phyloP scores from a whole-genome alignment of 2,113 vertebrate genomes.

The Donacobius atricapilla region DNA sequence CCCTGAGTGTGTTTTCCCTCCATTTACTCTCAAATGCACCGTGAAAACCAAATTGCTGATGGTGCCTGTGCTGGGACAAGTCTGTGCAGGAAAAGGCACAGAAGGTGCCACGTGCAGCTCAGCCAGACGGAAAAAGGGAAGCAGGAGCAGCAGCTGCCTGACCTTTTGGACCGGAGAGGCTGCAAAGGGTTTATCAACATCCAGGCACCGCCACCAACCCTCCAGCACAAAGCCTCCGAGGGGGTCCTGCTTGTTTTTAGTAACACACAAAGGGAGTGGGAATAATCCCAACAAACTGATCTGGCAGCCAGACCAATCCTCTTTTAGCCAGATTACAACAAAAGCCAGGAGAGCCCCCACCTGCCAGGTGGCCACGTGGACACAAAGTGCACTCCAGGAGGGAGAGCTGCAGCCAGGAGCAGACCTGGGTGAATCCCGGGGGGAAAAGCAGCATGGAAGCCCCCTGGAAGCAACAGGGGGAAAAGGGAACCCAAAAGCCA shows the following conservation, averaged over 20 bases:
- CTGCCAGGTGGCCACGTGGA: background rate
- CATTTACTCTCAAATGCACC: background rate
- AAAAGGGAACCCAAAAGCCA: background rate
- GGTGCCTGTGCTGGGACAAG: background rate
- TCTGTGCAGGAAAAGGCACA: fast-evolving
- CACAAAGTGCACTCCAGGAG: background rate
- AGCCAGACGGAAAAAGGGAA: background rate
- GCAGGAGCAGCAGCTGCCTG: background rate
- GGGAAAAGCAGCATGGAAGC: background rate
- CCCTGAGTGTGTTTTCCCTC: background rate
- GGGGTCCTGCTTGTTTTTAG: background rate
- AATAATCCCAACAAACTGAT: slow-evolving; percentile 6
- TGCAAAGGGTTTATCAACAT: background rate
- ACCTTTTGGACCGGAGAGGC: background rate
- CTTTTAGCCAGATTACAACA: background rate
- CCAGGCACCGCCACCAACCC: background rate
- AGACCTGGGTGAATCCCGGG: fast-evolving
- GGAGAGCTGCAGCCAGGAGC: background rate
- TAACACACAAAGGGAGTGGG: background rate
- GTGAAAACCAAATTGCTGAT: background rate
- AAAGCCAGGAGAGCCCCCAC: background rate
- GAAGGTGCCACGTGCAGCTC: background rate
- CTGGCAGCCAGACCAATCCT: background rate
- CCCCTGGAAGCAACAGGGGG: background rate
- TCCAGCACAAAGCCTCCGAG: fast-evolving